Evolutionary conservation across 2,888 invertebrate genomes (phyloP).

Genomic region (Busseola fusca): DNA sequence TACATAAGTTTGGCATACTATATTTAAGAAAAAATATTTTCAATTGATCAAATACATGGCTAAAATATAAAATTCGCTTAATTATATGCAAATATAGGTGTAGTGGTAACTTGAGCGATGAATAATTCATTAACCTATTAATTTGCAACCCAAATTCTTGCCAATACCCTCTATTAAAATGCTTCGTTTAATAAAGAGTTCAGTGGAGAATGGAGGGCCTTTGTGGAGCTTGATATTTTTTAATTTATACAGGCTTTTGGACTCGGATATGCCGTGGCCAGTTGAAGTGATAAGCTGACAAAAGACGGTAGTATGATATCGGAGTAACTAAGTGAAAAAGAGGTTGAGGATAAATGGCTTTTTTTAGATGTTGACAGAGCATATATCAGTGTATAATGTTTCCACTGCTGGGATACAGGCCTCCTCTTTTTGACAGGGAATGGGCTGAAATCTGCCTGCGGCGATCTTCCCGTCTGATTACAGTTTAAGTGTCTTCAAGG

Average conservation of each 20-base stretch:
- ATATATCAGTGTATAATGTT: neutral
- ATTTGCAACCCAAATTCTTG: conserved; percentile 62
- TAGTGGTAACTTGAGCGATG: conserved; percentile 50
- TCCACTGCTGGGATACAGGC: neutral
- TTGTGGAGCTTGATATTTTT: conserved; percentile 23
- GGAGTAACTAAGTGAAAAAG: neutral
- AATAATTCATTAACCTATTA: conserved; percentile 58
- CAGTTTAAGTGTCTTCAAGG: too few relatives aligned
- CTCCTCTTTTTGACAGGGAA: neutral
- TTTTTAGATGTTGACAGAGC: neutral
- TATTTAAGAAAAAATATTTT: neutral
- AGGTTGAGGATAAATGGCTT: neutral
- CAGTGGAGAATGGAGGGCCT: conserved; percentile 34
- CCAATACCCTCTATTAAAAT: conserved; percentile 45
- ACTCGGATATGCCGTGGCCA: neutral
- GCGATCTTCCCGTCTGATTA: too few relatives aligned
- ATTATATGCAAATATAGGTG: conserved; percentile 57
- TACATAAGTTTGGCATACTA: neutral
- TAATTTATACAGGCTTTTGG: conserved; percentile 21
- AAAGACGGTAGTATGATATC: neutral
- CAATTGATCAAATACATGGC: conserved; percentile 18
- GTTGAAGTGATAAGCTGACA: conserved; percentile 10
- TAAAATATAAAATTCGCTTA: conserved; percentile 27
- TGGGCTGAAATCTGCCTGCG: neutral
- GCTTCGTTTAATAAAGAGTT: conserved; percentile 43